These are phyloP conservation scores for Blennius ocellaris DNA, from an alignment of 2,113 vertebrate genomes.

Conservation along the genomic window DNA sequence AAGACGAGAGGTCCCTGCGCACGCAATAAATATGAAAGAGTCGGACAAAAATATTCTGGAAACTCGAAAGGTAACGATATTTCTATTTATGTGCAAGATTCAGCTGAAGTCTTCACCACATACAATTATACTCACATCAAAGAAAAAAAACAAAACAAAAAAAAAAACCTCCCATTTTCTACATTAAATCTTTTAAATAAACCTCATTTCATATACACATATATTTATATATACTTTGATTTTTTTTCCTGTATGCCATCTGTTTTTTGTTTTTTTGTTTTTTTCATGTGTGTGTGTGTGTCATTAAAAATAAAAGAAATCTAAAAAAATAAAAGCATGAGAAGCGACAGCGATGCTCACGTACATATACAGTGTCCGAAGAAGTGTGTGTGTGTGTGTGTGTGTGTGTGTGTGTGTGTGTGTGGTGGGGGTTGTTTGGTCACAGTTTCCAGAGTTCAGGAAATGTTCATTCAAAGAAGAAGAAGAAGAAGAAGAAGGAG, in stretches of 20 bases:
- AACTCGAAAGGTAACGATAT: conserved; percentile 81
- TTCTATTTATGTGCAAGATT: conserved; percentile 87
- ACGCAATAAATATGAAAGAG: conserved; percentile 84
- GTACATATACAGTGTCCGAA: conserved; percentile 49
- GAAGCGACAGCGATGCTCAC: conserved; percentile 54
- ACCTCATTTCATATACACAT: conserved; percentile 85
- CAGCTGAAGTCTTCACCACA: conserved; percentile 83
- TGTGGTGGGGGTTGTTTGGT: too few species aligned
- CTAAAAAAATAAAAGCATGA: conserved; percentile 37
- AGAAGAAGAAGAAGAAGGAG: too few species aligned
- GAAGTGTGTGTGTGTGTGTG: conserved; percentile 14
- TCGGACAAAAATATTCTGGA: conserved; percentile 80
- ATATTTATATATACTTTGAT: conserved; percentile 79
- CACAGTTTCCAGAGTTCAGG: conserved; percentile 59
- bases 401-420: too few species aligned
- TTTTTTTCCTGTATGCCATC: conserved; percentile 73
- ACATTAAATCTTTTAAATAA: conserved; percentile 84
- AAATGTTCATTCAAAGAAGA: not conserved
- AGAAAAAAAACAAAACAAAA: not conserved
- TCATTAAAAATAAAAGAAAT: not conserved
- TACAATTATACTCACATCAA: conserved; percentile 79
- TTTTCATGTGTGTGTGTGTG: conserved; percentile 10
- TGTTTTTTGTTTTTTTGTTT: conserved; percentile 44
- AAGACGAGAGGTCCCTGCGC: conserved; percentile 54
- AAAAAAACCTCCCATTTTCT: conserved; percentile 49